Conservation (phyloP, 1,140 invertebrate species). For the Micrasema longulum region DNA sequence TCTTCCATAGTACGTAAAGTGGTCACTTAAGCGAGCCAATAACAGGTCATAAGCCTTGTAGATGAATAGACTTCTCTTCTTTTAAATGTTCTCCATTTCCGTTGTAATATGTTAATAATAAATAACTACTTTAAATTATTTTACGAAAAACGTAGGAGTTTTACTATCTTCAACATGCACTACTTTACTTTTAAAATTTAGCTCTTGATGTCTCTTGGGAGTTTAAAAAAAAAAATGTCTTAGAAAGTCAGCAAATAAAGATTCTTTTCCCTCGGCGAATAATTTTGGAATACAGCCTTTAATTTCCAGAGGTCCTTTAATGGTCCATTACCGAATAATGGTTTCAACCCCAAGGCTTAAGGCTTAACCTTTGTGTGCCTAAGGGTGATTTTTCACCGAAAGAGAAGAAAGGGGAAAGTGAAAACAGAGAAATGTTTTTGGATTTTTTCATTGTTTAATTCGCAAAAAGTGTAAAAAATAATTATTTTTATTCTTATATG, state of each 20-base stretch:
- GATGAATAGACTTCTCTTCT: no score
- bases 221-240: not conserved
- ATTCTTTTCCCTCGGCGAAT: not conserved
- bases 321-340: slow-evolving; percentile 26
- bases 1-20: no score
- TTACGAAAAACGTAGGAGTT: not conserved
- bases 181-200: not conserved
- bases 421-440: slow-evolving; percentile 14
- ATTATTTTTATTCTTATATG: no score
- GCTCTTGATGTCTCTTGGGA: not conserved
- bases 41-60: no score
- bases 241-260: not conserved
- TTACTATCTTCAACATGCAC: not conserved
- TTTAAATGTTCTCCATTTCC: no score
- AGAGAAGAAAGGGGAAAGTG: not conserved
- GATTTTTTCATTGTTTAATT: no score
- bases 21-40: no score
- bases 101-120: no score
- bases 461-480: no score
- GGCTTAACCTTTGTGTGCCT: not conserved
- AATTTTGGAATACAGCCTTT: slow-evolving; percentile 3
- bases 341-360: not conserved
- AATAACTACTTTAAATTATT: not conserved
- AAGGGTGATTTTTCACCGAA: slow-evolving; percentile 9
- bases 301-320: slow-evolving; percentile 23